Base-by-base conservation (phyloP, 35 echinoderm and acorn worm genomes). In the Anneissia japonica region DNA sequence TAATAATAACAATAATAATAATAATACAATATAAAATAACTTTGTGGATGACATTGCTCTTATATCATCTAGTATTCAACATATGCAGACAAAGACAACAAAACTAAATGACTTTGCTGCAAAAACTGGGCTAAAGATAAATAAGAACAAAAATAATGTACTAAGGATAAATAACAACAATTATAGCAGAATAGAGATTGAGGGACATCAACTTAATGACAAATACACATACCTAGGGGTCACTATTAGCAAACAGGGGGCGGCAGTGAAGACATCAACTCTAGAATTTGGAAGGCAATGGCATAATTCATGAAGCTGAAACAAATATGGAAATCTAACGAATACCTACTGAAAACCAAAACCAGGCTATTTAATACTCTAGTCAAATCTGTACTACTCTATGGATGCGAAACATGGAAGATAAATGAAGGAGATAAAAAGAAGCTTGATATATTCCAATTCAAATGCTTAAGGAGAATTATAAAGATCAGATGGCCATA, bases 351-450 rank as follows among this genome's bases (percentile, higher is more conserved):
- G 4, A 6, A 14, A 43, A 43, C 40, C 40, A 43, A 43, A 43
- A 6, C 14, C 40, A 43, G 40, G 40, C 14, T 43, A 6, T 43
- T 43, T 43, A 43, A 43, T 43, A 43, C 40, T 6, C 40, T 43
- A 6, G 40, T 43, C 4, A 43, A 43, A 43, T 43, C 37, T 16
- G 31, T 45, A 26, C 32, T 82, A 31, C 80, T 37, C 4, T 37
- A 82, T 82, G 80, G 80, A 0, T 41, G 39, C 45, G 80, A 31
- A n/a, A 82, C 28, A 46, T 82, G 38, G 38, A 82, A 51, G 45
- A 82, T 82, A 30, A 82, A 82, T 43, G 46, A 82, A 43, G 37
- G 38, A 46, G 41, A 82, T n/a, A 51, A 82, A 29, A 43, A 82
- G 0, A 31, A 37, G 28, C 39, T 82, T 7, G 79, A 81, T 81